Conservation (phyloP, 2,888 invertebrate species). For the Leucania comma region DNA sequence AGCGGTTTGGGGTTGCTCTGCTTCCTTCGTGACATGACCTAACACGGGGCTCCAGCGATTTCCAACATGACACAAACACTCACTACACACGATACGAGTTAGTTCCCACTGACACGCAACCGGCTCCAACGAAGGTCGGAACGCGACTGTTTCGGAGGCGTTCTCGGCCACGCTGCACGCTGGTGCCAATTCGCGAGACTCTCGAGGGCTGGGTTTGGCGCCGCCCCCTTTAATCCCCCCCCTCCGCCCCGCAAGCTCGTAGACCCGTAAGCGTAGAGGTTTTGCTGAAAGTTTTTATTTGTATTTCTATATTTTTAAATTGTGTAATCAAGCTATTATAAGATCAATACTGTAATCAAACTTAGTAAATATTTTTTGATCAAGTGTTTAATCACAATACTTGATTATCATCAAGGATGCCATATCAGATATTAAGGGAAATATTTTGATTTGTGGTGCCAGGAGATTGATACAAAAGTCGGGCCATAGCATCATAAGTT, state of each 20-base stretch:
- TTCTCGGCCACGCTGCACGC: constrained; percentile 63
- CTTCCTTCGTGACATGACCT: constrained; percentile 97
- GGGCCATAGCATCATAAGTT: too few relatives aligned
- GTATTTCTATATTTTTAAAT: neutral
- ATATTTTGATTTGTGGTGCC: neutral
- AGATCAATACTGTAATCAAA: neutral
- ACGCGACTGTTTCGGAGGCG: constrained; percentile 78
- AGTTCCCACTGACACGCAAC: constrained; percentile 67
- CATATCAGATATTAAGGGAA: too few relatives aligned
- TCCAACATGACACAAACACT: constrained; percentile 84
- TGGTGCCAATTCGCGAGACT: constrained; percentile 75
- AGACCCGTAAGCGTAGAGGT: constrained; percentile 67
- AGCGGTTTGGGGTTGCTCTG: constrained; percentile 98
- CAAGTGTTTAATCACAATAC: neutral
- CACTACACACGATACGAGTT: constrained; percentile 71
- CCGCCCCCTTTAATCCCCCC: constrained; percentile 75
- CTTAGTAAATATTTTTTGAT: neutral
- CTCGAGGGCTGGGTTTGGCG: constrained; percentile 70
- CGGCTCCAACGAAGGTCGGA: constrained; percentile 70
- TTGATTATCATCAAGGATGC: neutral
- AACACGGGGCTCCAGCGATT: constrained; percentile 76
- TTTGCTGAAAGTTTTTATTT: constrained; percentile 45
- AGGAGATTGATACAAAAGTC: neutral
- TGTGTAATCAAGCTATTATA: neutral
- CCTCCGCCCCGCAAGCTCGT: constrained; percentile 66